Evolutionary conservation across 2,888 invertebrate genomes (phyloP), one percentile per base, ranked within the genome.

Genomic region (Odontocerum albicorne): DNA sequence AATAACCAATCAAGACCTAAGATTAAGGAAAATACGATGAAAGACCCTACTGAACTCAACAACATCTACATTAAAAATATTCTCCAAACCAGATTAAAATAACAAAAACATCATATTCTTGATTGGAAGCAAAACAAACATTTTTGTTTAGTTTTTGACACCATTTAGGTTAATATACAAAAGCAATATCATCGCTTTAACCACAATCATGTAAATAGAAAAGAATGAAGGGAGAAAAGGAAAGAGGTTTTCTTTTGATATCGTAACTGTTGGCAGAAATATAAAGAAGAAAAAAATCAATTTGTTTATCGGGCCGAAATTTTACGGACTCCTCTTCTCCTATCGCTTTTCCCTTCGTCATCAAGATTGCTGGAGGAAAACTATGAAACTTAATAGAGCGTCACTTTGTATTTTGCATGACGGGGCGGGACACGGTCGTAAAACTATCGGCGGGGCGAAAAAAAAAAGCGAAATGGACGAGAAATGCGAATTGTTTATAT

Each of bases 321-420:
- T 27, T 27, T 10, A 27, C 4, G 27, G 6, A 4, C 4, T 27
- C 10, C 27, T 10, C 4, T 27, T 27, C 7, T 4, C 10, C 4
- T 35, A 35, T 21, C 32, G 6, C 32, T 32, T 46, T 13, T 12
- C 15, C 42, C 50, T 22, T 12, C 38, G 20, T 43, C 50, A 43
- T 45, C 51, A 45, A 17, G 17, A 27, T 15, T 10, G n/a, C 20
- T 15, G 20, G 33, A 44, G 43, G 27, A 43, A 49, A 55, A 49
- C 55, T 49, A 49, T 49, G 49, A 55, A 55, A 55, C 21, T 43
- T 43, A 55, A 55, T 49, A 55, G 49, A 49, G 35, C 55, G 49
- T 15, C 44, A 45, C 44, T 22, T 33, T 40, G 51, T 31, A 44
- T 52, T 44, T 44, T 44, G 44, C 51, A 52, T 52, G 51, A 52